These are phyloP conservation scores for Saturnia japonica DNA, from an alignment of 2,888 invertebrate species.

Conservation along the genomic window DNA sequence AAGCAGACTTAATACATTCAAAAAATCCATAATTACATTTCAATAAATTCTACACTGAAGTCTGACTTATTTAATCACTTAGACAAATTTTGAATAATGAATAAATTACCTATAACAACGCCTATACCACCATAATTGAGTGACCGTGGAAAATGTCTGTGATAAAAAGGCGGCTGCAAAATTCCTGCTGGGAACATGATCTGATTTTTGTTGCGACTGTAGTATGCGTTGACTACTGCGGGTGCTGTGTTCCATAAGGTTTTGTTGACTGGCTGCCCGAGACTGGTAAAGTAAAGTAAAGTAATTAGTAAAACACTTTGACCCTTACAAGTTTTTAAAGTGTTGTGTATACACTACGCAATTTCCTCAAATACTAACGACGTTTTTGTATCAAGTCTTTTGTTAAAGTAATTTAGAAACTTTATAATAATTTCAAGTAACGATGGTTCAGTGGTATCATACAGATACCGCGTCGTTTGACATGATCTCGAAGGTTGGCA, in stretches of 20 bases:
- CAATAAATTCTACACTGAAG: background rate
- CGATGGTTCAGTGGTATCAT: too few species aligned
- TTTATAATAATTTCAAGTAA: background rate
- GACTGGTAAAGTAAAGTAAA: conserved; percentile 25
- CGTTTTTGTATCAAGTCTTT: background rate
- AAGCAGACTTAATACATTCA: too few species aligned
- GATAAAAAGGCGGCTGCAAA: conserved; percentile 96
- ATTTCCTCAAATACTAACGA: background rate
- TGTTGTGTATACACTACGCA: background rate
- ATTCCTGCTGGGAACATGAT: conserved; percentile 98
- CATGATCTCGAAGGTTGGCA: too few species aligned
- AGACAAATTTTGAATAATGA: background rate
- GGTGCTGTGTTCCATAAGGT: conserved; percentile 92
- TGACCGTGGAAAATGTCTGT: conserved; percentile 89
- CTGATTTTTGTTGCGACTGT: conserved; percentile 96
- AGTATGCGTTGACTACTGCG: conserved; percentile 97
- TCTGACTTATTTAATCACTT: background rate
- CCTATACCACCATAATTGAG: conserved; percentile 95
- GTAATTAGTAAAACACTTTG: background rate
- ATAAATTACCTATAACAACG: conserved; percentile 87
- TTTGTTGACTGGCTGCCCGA: conserved; percentile 88
- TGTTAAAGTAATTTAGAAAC: background rate
- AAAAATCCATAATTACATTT: background rate
- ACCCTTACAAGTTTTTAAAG: background rate
- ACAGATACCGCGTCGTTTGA: too few species aligned